Base-by-base conservation (phyloP, 2,888 invertebrate genomes). In the Epirrhoe tristata region DNA sequence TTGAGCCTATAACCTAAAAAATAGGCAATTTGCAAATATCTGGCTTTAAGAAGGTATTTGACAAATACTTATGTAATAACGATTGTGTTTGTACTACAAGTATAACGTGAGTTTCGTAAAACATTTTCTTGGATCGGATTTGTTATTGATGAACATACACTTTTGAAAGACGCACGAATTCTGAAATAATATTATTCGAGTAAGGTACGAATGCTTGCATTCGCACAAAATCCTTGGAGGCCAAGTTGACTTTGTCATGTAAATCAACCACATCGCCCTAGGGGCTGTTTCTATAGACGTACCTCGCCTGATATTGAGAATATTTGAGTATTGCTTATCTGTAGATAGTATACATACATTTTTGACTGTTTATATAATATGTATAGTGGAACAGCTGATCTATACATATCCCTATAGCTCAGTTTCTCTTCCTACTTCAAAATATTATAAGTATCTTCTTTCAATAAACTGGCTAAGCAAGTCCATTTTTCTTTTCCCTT, bases 161-260 rank as follows among this genome's bases (percentile, higher is more conserved):
- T 43, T 24, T 6, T 31, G 14, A 0, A 51, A 59, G 14, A 60
- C 31, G 52, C 53, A 56, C 14, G 8, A 43, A 50, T 55, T 24
- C 51, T 39, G n/a, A 56, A 65, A 63, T 63, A 67, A 65, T 63
- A 63, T 63, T 50, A 39, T 54, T 56, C 65, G 63, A 69, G 60
- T 67, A 60, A 75, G 74, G 71, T 72, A 79, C 55, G 55, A 75
- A 80, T 75, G 75, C 77, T 79, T 78, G 71, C 79, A 51, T 58
- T 51, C 50, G 32, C 34, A 51, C 81, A 71, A 84, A 88, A 89
- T 86, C 87, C 85, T 86, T 81, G 72, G 81, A 79, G 84, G 83
- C 83, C 84, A 84, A 85, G 85, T 87, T 83, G 82, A 83, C 91
- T 91, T 91, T 91, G 89, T 90, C 86, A 91, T 91, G 91, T 83